Evolutionary conservation across 1,140 invertebrate genomes (phyloP), one percentile per base, ranked within the genome.

Genomic region (Carposina sasakii): DNA sequence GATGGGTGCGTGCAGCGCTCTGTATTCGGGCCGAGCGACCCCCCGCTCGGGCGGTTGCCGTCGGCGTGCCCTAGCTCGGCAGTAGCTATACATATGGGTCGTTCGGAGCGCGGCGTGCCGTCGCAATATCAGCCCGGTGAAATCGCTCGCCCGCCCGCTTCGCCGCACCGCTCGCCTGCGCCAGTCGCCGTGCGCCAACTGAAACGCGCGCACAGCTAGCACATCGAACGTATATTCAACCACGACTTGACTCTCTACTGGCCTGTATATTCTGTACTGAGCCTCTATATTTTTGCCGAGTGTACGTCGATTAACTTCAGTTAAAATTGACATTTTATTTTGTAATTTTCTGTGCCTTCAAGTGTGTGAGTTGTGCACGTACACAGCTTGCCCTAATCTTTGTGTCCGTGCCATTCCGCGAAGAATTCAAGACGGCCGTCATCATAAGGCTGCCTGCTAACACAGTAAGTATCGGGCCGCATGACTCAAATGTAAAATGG

Each of bases 101-200:
- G 68, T 63, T 66, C 63, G 55, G 58, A 71, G 60, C 67, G 43
- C 41, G 67, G 70, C 71, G 61, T 70, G 71, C 69, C 75, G 78
- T 76, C 74, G 78, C 78, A 79, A 78, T 79, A 77, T 78, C 77
- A 74, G 76, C 78, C 67, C 77, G 76, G 78, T 79, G 78, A 82
- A 78, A 82, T 82, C 78, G 78, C 75, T 73, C 74, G 73, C 70
- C 74, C 72, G 73, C 76, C 76, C 74, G 72, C 76, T 57, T 66
- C 74, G 68, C 54, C 71, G 64, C 72, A 65, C 73, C 75, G 68
- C 75, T 55, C 69, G 66, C 77, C 74, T 72, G 76, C 78, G 71
- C 76, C 78, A 78, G 78, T 78, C 78, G 71, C 71, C 66, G 74
- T 82, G 76, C 78, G 78, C 78, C 78, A 82, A 76, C 76, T 77